phyloP scores from a whole-genome alignment of 1,140 invertebrate species.

The Caenorhabditis briggsae region DNA sequence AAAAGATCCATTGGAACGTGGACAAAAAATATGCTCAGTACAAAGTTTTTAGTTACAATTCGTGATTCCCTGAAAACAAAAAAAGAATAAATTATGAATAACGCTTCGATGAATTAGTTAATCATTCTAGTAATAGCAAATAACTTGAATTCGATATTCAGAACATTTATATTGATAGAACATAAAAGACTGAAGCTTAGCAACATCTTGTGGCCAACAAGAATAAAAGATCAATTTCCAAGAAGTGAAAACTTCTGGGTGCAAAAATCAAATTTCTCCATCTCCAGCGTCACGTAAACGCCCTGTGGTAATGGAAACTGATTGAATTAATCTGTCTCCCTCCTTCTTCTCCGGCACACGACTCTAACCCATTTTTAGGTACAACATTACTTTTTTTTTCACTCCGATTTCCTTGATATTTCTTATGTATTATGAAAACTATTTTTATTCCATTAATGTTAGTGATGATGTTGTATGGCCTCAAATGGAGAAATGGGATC shows the following conservation, averaged over 20 bases:
- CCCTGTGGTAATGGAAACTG: neutral
- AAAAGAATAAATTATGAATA: too few species aligned
- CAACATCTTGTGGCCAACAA: neutral
- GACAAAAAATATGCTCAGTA: neutral
- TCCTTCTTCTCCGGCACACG: neutral
- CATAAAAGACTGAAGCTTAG: too few species aligned
- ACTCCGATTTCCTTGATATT: too few species aligned
- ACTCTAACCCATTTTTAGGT: neutral
- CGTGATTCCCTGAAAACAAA: too few species aligned
- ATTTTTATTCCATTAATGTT: neutral
- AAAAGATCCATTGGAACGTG: constrained; percentile 3
- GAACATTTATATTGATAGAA: too few species aligned
- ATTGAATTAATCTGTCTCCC: neutral
- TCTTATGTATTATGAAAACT: constrained; percentile 16
- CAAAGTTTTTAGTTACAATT: neutral
- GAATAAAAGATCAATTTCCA: constrained; percentile 1
- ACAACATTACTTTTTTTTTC: neutral
- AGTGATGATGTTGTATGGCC: constrained; percentile 7
- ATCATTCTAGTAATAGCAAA: too few species aligned
- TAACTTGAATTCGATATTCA: too few species aligned
- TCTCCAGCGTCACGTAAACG: neutral
- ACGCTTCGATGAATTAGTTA: too few species aligned
- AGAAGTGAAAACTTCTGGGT: neutral
- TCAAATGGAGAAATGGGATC: constrained; percentile 3
- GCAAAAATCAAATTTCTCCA: constrained; percentile 4